Base-by-base conservation (phyloP, 2,888 invertebrate genomes). In the Acleris literana region DNA sequence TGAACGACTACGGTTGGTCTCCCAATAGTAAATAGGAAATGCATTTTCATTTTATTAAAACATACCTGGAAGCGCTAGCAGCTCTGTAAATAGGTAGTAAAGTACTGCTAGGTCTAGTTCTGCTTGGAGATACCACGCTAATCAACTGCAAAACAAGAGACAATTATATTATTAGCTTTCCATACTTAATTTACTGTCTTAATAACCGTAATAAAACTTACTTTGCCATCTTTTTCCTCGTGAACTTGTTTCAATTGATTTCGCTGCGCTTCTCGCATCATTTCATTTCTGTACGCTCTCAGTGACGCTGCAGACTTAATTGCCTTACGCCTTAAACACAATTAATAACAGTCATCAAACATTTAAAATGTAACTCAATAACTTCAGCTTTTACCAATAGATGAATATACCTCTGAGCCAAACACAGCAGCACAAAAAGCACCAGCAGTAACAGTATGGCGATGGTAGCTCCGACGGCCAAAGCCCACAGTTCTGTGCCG, bases 381-480 rank as follows among this genome's bases (percentile, higher is more conserved):
- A 20, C 9, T 5, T 33, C 9, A 33, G 33, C 9, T 33, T 33
- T 9, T 33, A 9, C 39, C 39, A 39, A 4, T 39, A 39, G 11
- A n/a, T 6, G 3, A 13, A n/a, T 20, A 22, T 43, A 90, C 81
- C 94, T 93, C 52, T 88, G 90, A 51, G 88, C 87, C 48, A 93
- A 74, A 74, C 90, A 93, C 18, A 92, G 75, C 48, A 95, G 82
- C 2, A 92, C 93, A 22, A 94, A 73, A 44, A 95, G 74, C n/a
- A 94, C 87, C 16, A 94, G 81, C 13, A 96, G 76, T 5, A 96
- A 80, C 3, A 95, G 81, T 5, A 95, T 80, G 1, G 94, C 94
- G 5, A 94, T 92, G 20, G 94, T 89, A 2, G 94, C 94, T 0
- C 95, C 94, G 0, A 95, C 94, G 0, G 94, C 93, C 63, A 96